Conservation (phyloP, 2,888 invertebrate species). For the Drosophila bunnanda region DNA sequence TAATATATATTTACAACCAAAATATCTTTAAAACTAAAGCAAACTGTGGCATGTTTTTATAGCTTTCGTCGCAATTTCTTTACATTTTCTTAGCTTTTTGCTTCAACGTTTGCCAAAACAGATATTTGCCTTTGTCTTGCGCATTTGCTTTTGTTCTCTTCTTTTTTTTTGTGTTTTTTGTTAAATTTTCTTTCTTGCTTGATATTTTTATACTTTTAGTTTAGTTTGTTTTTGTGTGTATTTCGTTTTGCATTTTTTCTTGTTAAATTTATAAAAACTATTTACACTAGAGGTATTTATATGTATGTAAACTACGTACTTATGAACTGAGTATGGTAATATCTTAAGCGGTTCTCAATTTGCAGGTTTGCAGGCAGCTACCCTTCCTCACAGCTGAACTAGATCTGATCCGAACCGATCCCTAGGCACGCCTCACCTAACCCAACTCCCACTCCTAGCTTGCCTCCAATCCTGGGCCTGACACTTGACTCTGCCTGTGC, state of each 20-base stretch:
- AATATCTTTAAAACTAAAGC: constrained; percentile 15
- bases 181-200: neutral
- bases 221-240: constrained; percentile 37
- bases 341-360: constrained; percentile 66
- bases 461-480: constrained; percentile 19
- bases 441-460: neutral
- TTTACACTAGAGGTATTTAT: constrained; percentile 35
- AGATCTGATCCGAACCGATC: constrained; percentile 7
- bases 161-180: neutral
- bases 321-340: constrained; percentile 76
- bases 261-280: constrained; percentile 51
- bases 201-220: constrained; percentile 13
- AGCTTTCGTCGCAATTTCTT: neutral
- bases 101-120: neutral
- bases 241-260: constrained; percentile 29
- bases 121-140: neutral
- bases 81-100: neutral
- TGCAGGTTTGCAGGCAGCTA: constrained; percentile 8
- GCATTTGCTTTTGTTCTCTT: neutral
- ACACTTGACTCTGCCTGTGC: neutral
- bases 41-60: neutral
- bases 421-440: neutral
- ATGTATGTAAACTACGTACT: constrained; percentile 41
- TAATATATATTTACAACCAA: constrained; percentile 22
- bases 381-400: constrained; percentile 8